Evolutionary conservation across 2,113 vertebrate genomes (phyloP).

Genomic region (Anolis carolinensis): DNA sequence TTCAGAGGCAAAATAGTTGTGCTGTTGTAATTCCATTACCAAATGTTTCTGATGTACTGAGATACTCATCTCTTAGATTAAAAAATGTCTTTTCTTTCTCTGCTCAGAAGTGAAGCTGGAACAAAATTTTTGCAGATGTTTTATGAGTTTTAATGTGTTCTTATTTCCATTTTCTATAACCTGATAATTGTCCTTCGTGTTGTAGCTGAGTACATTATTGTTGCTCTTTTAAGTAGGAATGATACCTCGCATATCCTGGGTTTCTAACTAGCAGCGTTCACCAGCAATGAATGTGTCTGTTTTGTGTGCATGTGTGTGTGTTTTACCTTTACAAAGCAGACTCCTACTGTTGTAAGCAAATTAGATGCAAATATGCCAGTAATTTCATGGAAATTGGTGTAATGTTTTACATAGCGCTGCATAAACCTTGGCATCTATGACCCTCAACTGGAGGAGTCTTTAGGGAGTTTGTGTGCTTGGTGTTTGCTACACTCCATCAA

Average conservation of each 20-base stretch:
- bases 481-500: not conserved
- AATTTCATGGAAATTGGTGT: slow-evolving; percentile 33
- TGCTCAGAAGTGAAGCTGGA: not conserved
- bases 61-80: not conserved
- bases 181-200: not conserved
- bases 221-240: not conserved
- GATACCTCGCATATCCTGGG: not conserved
- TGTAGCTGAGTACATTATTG: not conserved
- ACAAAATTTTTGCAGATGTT: not conserved
- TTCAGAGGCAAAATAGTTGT: not conserved
- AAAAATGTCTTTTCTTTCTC: slow-evolving; percentile 2
- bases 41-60: not conserved
- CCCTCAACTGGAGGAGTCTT: slow-evolving; percentile 6
- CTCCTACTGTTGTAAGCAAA: not conserved
- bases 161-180: not conserved
- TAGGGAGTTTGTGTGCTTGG: not conserved
- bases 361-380: slow-evolving; percentile 22
- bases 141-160: not conserved
- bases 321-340: not conserved
- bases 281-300: not conserved
- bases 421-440: slow-evolving; percentile 18
- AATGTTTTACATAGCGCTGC: slow-evolving; percentile 17
- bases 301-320: not conserved
- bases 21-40: not conserved
- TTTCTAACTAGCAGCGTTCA: not conserved